Base-by-base conservation (phyloP, 2,888 invertebrate genomes). In the Dysmachus trigonus region DNA sequence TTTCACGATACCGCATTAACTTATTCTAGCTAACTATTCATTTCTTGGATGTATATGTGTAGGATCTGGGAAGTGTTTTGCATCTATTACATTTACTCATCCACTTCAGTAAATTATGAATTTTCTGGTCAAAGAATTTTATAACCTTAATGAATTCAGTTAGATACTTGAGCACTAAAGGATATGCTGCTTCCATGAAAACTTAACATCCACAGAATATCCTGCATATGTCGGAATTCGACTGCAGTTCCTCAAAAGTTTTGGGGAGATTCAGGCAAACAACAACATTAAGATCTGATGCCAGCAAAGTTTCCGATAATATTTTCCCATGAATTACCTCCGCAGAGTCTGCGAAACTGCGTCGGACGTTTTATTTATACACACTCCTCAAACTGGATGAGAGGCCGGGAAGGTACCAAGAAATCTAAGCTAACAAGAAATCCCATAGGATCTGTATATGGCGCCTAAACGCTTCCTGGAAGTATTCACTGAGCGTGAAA, bases 401-500 rank as follows among this genome's bases (percentile, higher is more conserved):
- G 62, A 62, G 18, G 62, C 27, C 18, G 22, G 62, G 27, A 62
- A 27, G 62, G 22, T 62, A 62, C 22, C 27, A 62, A 62, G 62
- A 62, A 62, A 62, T 62, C 62, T n/a, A n/a, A n/a, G 62, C 62
- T 62, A 62, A 62, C 27, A 62, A 62, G 62, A 62, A 62, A 62
- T 62, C 62, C 22, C 22, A 27, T 22, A 62, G 10, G 27, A 62
- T 18, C 62, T 18, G 10, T 22, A n/a, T n/a, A n/a, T n/a, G 10
- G 18, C 22, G 22, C 27, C 62, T 22, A 62, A 62, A 62, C 62
- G 62, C 27, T 62, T 62, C 62, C 62, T 62, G 62, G 27, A 62
- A 62, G 62, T 62, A 27, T 79, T 79, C 47, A 53, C 6, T 62
- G 62, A 33, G 81, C 81, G 18, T 53, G 53, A 81, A 81, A 81